Base-by-base conservation (phyloP, 2,113 vertebrate genomes). In the Otocyon megalotis region DNA sequence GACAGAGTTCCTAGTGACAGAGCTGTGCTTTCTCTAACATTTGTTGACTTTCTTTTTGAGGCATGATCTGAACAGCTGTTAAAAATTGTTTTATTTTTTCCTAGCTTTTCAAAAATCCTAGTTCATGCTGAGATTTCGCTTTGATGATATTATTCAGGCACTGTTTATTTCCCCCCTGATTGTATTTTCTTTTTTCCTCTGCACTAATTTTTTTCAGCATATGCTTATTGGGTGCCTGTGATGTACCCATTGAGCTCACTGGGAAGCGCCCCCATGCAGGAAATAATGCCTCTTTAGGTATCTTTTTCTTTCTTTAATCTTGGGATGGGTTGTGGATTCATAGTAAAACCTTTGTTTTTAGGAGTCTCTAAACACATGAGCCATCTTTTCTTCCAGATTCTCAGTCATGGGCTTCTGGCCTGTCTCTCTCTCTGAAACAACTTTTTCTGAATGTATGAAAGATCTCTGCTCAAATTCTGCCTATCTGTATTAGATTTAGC, bases 71-170 rank as follows among this genome's bases (percentile, higher is more conserved):
- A 76, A 94, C 10, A 54, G 69, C 88, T 71, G 48, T 43, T 92
- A 48, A 82, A 81, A 69, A 43, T 71, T 69, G 28, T 10, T 69
- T 96, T 79, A 8, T 35, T 92, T 90, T 90, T 35, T 12, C 22
- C 76, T 62, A 85, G 67, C 63, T 43, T 85, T 56, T 28, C 22
- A 77, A 85, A 89, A 48, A 1, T 17, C 43, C 30, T 32, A 53
- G 20, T 94, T 82, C 37, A 90, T 77, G 69, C 48, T 72, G 63
- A 90, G 60, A 96, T 79, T 87, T 32, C 30, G 20, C n/a, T 95
- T 95, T 79, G 50, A 58, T 53, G n/a, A 71, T 88, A 71, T 32
- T 35, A 28, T 32, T 80, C 17, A 53, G 35, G 43, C 8, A 77
- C n/a, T 62, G 43, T 76, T 93, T 63, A n/a, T 81, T 43, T 83